Percentiles rank a stretch among this genome's conserved stretches.
phyloP scores from a whole-genome alignment of 1,140 invertebrate genomes.

The Ganaspis sp. region DNA sequence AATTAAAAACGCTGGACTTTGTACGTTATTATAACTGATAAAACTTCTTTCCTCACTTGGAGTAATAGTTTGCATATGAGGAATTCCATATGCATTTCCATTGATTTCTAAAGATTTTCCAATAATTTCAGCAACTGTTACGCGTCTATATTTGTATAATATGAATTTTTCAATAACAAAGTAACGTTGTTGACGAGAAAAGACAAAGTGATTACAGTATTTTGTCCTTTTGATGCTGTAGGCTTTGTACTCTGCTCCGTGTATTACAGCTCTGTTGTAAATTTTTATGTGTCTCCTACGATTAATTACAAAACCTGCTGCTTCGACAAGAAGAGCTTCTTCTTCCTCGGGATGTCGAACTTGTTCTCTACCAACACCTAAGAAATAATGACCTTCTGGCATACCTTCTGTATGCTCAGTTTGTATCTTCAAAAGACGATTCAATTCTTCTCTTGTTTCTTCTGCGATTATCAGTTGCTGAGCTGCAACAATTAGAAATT shows the following conservation, averaged over 20 bases:
- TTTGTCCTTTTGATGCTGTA: neutral
- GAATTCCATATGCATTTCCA: neutral
- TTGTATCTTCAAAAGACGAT: neutral
- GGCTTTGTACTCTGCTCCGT: neutral
- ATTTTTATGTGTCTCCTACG: neutral
- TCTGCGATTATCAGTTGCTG: neutral
- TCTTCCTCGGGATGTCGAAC: neutral
- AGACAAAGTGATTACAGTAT: neutral
- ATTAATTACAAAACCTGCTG: neutral
- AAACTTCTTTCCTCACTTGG: neutral
- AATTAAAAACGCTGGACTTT: neutral
- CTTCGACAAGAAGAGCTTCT: neutral
- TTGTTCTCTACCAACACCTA: neutral
- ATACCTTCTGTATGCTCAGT: neutral
- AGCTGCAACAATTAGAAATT: conserved; percentile 29
- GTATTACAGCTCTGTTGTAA: neutral
- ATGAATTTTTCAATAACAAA: neutral
- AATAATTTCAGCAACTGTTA: neutral
- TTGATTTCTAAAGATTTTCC: neutral
- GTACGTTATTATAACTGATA: neutral
- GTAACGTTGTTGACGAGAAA: neutral
- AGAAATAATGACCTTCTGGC: neutral
- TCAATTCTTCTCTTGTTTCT: neutral
- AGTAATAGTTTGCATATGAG: neutral
- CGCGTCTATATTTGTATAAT: neutral